Evolutionary conservation across 1,140 invertebrate genomes (phyloP).

Genomic region (Drosophila sp.): DNA sequence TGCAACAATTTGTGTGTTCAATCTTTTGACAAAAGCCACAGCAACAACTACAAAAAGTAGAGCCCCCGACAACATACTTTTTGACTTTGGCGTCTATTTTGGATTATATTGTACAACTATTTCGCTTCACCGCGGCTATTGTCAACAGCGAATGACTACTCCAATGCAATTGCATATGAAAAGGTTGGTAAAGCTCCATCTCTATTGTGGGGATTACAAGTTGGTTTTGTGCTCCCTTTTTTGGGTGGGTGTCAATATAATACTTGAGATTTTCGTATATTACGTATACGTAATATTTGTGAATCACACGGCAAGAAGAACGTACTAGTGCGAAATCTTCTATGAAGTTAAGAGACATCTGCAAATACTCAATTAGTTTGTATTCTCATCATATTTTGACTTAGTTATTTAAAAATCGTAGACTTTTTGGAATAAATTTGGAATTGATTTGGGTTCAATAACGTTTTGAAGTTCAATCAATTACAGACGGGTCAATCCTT

Average conservation of each 20-base stretch:
- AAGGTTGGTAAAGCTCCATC: slow-evolving; percentile 54
- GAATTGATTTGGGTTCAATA: too few relatives aligned
- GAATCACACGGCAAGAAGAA: too few relatives aligned
- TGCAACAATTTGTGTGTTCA: slow-evolving; percentile 76
- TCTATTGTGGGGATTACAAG: slow-evolving; percentile 2
- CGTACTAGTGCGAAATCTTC: too few relatives aligned
- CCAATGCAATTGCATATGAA: slow-evolving; percentile 43
- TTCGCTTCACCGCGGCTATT: slow-evolving; percentile 23
- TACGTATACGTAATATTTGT: too few relatives aligned
- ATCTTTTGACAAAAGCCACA: slow-evolving; percentile 60
- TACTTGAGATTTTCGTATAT: neutral
- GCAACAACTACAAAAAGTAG: slow-evolving; percentile 38
- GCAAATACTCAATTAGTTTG: too few relatives aligned
- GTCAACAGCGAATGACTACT: slow-evolving; percentile 24
- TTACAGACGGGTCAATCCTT: too few relatives aligned
- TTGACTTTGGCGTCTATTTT: slow-evolving; percentile 53
- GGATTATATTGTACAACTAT: slow-evolving; percentile 67
- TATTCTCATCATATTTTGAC: too few relatives aligned
- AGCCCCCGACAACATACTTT: slow-evolving; percentile 36
- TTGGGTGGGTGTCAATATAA: neutral
- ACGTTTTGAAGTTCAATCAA: too few relatives aligned
- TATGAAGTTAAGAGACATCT: too few relatives aligned
- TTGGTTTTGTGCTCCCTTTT: neutral
- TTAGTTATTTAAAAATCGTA: too few relatives aligned
- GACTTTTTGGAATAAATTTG: too few relatives aligned